Evolutionary conservation across 2,113 vertebrate species (phyloP).

Genomic region (Equus quagga): DNA sequence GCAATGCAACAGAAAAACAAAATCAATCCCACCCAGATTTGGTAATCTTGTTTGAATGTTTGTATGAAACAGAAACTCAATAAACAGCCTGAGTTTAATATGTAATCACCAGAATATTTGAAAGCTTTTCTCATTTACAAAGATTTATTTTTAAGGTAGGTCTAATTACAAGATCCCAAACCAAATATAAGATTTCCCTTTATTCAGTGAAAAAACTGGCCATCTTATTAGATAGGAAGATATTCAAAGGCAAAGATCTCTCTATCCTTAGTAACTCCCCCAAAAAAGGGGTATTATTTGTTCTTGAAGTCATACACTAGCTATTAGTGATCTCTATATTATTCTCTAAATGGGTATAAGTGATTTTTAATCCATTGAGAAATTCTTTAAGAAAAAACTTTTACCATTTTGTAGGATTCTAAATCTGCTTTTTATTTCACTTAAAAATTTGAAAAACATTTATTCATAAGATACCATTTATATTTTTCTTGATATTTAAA

Average conservation of each 20-base stretch:
- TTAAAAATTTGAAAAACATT: background rate
- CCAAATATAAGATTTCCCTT: background rate
- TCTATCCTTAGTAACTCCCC: background rate
- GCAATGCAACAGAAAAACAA: background rate
- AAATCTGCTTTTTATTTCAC: background rate
- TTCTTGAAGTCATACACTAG: background rate
- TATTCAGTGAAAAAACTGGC: background rate
- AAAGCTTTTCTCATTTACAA: background rate
- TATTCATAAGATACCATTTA: background rate
- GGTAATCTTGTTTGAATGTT: background rate
- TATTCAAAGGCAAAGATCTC: background rate
- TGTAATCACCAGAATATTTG: background rate
- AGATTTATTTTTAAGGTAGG: background rate
- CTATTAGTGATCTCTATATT: background rate
- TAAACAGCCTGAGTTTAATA: background rate
- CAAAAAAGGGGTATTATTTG: background rate
- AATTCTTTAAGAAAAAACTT: background rate
- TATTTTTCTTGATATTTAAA: background rate
- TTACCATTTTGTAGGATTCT: background rate
- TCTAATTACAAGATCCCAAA: background rate
- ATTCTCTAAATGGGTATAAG: background rate
- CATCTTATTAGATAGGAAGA: background rate
- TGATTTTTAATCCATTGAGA: background rate
- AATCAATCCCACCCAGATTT: background rate
- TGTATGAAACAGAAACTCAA: background rate